These are phyloP conservation scores for Balearica regulorum DNA, from an alignment of 2,797 vertebrate genomes.

Conservation along the genomic window DNA sequence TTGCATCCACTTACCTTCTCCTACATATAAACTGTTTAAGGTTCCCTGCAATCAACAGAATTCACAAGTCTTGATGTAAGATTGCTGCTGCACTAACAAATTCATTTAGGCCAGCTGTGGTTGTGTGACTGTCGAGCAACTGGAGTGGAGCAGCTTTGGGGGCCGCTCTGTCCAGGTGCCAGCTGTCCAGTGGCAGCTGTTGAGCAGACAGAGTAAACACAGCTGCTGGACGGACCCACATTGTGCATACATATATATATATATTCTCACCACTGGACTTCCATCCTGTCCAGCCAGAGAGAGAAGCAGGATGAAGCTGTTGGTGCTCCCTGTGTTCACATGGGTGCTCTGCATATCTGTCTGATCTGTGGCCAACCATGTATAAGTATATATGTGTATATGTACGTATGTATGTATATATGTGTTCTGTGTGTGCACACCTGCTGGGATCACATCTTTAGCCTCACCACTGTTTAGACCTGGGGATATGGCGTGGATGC, in stretches of 20 bases:
- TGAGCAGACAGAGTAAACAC: background rate
- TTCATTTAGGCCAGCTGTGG: background rate
- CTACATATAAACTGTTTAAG: background rate
- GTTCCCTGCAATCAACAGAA: background rate
- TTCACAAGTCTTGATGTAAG: background rate
- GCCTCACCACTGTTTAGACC: background rate
- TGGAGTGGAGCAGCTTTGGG: background rate
- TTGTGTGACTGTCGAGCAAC: background rate
- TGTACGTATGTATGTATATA: background rate
- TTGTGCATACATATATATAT: background rate
- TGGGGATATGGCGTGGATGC: rapidly evolving
- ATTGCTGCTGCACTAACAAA: background rate
- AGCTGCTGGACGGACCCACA: background rate
- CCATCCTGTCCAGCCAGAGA: background rate
- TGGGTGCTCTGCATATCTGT: background rate
- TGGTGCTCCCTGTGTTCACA: background rate
- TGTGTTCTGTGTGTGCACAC: background rate
- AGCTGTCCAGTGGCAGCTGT: background rate
- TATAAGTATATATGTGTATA: background rate
- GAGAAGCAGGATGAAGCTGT: background rate
- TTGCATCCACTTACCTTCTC: background rate
- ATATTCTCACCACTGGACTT: background rate
- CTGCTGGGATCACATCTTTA: background rate
- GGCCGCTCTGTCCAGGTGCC: background rate
- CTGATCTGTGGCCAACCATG: background rate